Percentiles rank a stretch among this genome's conserved stretches.
Evolutionary conservation across 1,140 invertebrate genomes (phyloP).

Genomic region (Drosophila ficusphila): DNA sequence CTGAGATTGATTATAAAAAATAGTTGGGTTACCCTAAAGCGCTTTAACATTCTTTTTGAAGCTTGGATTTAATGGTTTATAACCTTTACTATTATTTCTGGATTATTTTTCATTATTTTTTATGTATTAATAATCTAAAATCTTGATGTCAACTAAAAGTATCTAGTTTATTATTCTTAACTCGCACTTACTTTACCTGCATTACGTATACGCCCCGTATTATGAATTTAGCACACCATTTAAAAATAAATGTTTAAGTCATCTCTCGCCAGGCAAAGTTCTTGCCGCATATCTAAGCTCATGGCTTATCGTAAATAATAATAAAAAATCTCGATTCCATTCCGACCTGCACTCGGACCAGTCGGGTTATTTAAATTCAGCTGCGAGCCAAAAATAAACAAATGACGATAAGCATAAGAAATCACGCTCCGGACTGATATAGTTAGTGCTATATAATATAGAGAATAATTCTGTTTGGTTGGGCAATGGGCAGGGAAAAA

Average conservation of each 20-base stretch:
- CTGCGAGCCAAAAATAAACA: slow-evolving; percentile 41
- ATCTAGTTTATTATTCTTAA: background rate
- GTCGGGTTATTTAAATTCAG: slow-evolving; percentile 50
- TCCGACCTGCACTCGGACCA: slow-evolving; percentile 26
- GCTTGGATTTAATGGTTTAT: background rate
- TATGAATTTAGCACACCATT: slow-evolving; percentile 21
- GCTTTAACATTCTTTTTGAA: too few species aligned
- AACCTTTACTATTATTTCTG: background rate
- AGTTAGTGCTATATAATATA: slow-evolving; percentile 28
- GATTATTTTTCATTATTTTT: background rate
- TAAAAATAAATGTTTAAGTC: slow-evolving; percentile 58
- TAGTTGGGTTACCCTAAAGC: background rate
- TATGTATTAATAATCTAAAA: too few species aligned
- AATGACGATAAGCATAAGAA: slow-evolving; percentile 45
- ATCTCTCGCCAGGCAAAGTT: slow-evolving; percentile 3
- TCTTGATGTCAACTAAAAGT: too few species aligned
- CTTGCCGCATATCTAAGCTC: slow-evolving; percentile 27
- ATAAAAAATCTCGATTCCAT: slow-evolving; percentile 33
- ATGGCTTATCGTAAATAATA: slow-evolving; percentile 42
- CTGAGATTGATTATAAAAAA: slow-evolving; percentile 9
- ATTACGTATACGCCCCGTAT: slow-evolving; percentile 34
- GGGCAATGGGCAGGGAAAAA: slow-evolving; percentile 14
- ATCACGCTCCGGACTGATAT: slow-evolving; percentile 42
- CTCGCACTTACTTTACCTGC: too few species aligned
- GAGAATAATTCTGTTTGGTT: slow-evolving; percentile 29